phyloP scores from a whole-genome alignment of 2,113 vertebrate species.

The Eurypyga helias region DNA sequence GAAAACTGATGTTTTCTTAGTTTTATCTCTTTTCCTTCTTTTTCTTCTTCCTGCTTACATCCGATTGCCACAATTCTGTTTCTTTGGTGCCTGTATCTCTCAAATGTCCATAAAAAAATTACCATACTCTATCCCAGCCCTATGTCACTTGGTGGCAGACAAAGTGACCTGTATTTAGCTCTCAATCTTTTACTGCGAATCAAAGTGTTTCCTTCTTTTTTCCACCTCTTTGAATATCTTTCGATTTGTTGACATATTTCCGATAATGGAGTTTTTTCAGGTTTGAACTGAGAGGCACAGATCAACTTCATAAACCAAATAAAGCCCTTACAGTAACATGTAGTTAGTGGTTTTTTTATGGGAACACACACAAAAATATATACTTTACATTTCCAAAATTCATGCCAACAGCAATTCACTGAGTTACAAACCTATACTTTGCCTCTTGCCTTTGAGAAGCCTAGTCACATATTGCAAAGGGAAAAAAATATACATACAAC shows the following conservation, averaged over 20 bases:
- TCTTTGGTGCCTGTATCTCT: not conserved
- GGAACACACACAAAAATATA: not conserved
- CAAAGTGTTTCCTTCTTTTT: not conserved
- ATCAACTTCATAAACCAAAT: not conserved
- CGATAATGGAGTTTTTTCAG: not conserved
- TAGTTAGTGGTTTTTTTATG: not conserved
- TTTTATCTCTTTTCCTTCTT: not conserved
- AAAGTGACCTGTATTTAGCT: not conserved
- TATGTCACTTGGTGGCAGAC: not conserved
- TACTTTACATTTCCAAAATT: not conserved
- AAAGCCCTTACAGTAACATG: not conserved
- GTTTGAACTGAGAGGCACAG: not conserved
- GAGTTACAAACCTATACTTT: not conserved
- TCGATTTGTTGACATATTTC: not conserved
- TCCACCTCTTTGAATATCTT: not conserved
- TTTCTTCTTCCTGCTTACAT: not conserved
- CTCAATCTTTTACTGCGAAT: not conserved
- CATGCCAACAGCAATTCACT: not conserved
- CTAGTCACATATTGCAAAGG: not conserved
- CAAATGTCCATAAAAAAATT: not conserved
- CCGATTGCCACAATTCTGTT: not conserved
- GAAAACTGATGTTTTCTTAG: not conserved
- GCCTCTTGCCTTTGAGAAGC: not conserved
- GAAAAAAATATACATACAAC: not conserved
- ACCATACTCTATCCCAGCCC: not conserved